phyloP scores from a whole-genome alignment of 2,113 vertebrate genomes.

The Semicossyphus pulcher region DNA sequence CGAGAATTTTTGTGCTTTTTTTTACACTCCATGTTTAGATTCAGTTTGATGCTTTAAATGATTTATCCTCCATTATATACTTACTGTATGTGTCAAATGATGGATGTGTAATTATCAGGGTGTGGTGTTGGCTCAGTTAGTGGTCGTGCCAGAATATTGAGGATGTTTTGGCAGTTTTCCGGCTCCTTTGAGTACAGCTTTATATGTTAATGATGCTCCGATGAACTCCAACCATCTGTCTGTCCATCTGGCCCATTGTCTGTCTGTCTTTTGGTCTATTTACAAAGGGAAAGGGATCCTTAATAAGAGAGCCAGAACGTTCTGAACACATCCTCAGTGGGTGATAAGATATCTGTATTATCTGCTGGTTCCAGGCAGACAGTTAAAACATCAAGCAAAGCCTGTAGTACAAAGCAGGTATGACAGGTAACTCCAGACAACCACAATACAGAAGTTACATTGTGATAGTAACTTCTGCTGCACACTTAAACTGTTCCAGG shows the following conservation, averaged over 20 bases:
- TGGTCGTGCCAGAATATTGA: not conserved
- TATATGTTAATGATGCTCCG: conserved; percentile 42
- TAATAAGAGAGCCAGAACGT: conserved; percentile 2
- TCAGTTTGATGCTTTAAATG: not conserved
- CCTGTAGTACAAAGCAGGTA: too few relatives aligned
- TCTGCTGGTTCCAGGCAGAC: conserved; percentile 3
- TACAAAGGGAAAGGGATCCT: conserved; percentile 14
- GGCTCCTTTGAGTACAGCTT: conserved; percentile 8
- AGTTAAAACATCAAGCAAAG: too few relatives aligned
- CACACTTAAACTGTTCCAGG: too few relatives aligned
- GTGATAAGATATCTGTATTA: conserved; percentile 4
- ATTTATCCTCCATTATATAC: too few relatives aligned
- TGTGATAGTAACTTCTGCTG: too few relatives aligned
- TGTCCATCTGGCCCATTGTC: conserved; percentile 66
- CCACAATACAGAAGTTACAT: too few relatives aligned
- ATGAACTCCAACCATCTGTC: conserved; percentile 69
- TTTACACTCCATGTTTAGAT: too few relatives aligned
- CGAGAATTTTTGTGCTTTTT: too few relatives aligned
- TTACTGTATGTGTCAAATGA: not conserved
- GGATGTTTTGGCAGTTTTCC: conserved; percentile 8
- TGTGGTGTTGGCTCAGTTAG: not conserved
- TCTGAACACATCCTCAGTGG: conserved; percentile 1
- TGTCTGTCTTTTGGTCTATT: conserved; percentile 38
- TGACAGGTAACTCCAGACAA: too few relatives aligned
- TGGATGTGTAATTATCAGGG: not conserved